phyloP scores from a whole-genome alignment of 2,113 vertebrate genomes.

The Pseudolaguvia tuberculata region DNA sequence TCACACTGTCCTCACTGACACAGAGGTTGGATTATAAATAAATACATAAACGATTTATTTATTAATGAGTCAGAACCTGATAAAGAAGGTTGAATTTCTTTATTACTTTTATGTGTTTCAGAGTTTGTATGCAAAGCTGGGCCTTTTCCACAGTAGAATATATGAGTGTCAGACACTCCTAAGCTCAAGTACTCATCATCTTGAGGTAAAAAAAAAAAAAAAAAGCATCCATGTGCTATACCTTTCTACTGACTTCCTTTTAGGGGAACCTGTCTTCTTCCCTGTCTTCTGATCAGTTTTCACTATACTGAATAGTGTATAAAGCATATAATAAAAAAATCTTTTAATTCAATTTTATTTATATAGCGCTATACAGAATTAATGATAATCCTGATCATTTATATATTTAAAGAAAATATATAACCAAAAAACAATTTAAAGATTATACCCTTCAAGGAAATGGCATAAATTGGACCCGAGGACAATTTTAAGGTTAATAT shows the following conservation, averaged over 20 bases:
- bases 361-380: no score
- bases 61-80: not conserved
- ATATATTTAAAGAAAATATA: no score
- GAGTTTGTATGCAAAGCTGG: conserved; percentile 55
- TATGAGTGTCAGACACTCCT: conserved; percentile 56
- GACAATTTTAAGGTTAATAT: no score
- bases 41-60: not conserved
- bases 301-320: no score
- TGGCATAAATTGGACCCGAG: no score
- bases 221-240: not conserved
- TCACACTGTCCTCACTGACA: conserved; percentile 46
- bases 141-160: conserved; percentile 51
- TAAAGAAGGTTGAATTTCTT: not conserved
- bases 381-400: no score
- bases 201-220: conserved; percentile 59
- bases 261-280: no score
- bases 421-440: no score
- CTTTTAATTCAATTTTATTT: no score
- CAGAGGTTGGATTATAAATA: conserved; percentile 52
- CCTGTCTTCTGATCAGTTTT: no score
- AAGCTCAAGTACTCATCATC: conserved; percentile 53
- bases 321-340: no score
- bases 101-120: conserved; percentile 22
- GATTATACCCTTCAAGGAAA: no score
- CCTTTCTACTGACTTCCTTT: not conserved